Evolutionary conservation across 2,797 vertebrate species (phyloP).

Genomic region (Rhabdophis nuchalis): DNA sequence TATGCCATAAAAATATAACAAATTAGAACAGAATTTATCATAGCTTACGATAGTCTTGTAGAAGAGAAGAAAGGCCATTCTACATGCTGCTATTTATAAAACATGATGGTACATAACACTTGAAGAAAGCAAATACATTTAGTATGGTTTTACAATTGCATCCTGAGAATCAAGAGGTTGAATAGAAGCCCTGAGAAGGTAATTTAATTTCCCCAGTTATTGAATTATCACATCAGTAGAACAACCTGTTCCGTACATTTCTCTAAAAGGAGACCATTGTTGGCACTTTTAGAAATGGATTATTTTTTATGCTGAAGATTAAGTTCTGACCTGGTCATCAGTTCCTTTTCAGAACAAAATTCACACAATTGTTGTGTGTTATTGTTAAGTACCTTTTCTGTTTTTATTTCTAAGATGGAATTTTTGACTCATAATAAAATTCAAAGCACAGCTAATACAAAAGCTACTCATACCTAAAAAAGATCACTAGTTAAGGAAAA

Average conservation of each 20-base stretch:
- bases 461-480: neutral
- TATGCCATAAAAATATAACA: neutral
- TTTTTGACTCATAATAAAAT: neutral
- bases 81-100: conserved; percentile 19
- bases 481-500: neutral
- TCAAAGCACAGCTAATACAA: neutral
- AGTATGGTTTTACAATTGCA: conserved; percentile 8
- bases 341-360: neutral
- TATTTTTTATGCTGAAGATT: neutral
- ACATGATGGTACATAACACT: neutral
- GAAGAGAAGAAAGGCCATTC: neutral
- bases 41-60: neutral
- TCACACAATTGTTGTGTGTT: neutral
- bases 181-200: conserved; percentile 1
- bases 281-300: neutral
- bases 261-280: neutral
- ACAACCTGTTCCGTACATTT: neutral
- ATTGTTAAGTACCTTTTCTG: neutral
- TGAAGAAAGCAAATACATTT: conserved; percentile 23
- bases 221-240: neutral
- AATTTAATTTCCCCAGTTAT: conserved; percentile 30
- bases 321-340: neutral
- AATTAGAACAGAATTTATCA: conserved; percentile 2
- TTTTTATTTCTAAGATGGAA: neutral
- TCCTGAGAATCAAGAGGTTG: conserved; percentile 5